phyloP scores from a whole-genome alignment of 2,888 invertebrate species.

The Chymomyza amoena region DNA sequence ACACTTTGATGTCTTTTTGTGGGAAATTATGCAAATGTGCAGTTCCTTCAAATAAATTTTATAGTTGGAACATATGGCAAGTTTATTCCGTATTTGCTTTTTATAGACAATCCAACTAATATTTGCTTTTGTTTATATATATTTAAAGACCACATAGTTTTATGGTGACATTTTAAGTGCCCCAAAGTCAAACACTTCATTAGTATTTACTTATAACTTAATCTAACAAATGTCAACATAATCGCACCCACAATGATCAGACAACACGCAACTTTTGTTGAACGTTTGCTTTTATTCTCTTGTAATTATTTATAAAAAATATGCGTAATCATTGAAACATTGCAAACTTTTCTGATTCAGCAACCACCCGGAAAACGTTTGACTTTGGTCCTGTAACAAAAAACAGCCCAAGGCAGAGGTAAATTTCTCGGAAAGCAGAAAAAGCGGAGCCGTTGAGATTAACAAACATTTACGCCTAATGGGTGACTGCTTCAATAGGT shows the following conservation, averaged over 20 bases:
- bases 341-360: not conserved
- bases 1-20: slow-evolving; percentile 64
- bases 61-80: slow-evolving; percentile 28
- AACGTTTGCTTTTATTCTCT: not conserved
- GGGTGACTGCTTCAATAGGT: too few relatives aligned
- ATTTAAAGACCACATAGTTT: slow-evolving; percentile 24
- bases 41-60: slow-evolving; percentile 13
- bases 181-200: too few relatives aligned
- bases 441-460: too few relatives aligned
- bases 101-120: not conserved
- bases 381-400: not conserved
- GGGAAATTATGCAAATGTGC: slow-evolving; percentile 68
- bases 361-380: not conserved
- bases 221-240: too few relatives aligned
- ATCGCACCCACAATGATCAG: not conserved
- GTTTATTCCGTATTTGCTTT: slow-evolving; percentile 12
- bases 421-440: not conserved
- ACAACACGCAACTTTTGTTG: not conserved
- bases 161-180: too few relatives aligned
- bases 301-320: not conserved
- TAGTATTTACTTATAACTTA: too few relatives aligned
- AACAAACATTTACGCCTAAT: too few relatives aligned
- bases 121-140: not conserved
- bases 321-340: not conserved
- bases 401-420: slow-evolving; percentile 11